Conservation (phyloP, 2,113 vertebrate genomes). For the Actinemys pallida region DNA sequence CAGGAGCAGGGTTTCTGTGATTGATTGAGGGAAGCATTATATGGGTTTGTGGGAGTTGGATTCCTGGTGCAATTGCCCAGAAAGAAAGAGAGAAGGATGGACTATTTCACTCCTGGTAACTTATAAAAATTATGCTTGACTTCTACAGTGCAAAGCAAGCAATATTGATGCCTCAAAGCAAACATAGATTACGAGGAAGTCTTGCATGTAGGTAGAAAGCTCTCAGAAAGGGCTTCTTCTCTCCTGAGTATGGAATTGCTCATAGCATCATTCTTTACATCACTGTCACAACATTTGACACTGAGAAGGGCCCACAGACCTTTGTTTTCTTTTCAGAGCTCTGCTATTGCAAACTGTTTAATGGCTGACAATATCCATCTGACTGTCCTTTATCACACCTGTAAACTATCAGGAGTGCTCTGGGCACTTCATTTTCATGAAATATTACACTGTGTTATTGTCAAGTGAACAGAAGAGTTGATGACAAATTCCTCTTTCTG, state of each 20-base stretch:
- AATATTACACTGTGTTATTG: slow-evolving; percentile 90
- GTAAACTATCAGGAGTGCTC: slow-evolving; percentile 85
- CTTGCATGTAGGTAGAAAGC: slow-evolving; percentile 49
- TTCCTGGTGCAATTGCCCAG: background rate
- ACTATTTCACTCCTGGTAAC: background rate
- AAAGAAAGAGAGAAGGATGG: background rate
- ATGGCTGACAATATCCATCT: slow-evolving; percentile 74
- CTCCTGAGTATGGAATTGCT: slow-evolving; percentile 42
- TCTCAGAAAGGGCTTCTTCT: background rate
- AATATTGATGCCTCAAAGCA: slow-evolving; percentile 22
- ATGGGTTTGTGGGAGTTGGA: background rate
- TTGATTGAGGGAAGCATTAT: background rate
- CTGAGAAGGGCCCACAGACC: slow-evolving; percentile 50
- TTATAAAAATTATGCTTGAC: background rate
- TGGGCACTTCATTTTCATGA: slow-evolving; percentile 95
- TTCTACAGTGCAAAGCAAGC: slow-evolving; percentile 32
- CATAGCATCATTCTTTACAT: slow-evolving; percentile 44
- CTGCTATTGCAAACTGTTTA: slow-evolving; percentile 74
- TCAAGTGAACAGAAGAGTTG: slow-evolving; percentile 85
- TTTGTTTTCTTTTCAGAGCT: slow-evolving; percentile 57
- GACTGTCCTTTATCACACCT: slow-evolving; percentile 80
- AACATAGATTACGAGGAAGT: slow-evolving; percentile 5
- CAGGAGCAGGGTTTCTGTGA: background rate
- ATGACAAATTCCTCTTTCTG: slow-evolving; percentile 91
- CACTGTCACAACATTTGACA: slow-evolving; percentile 69